A percentile compares a stretch with the other conserved stretches of the same genome.
phyloP scores from a whole-genome alignment of 2,113 vertebrate species.

The Craseonycteris thonglongyai region DNA sequence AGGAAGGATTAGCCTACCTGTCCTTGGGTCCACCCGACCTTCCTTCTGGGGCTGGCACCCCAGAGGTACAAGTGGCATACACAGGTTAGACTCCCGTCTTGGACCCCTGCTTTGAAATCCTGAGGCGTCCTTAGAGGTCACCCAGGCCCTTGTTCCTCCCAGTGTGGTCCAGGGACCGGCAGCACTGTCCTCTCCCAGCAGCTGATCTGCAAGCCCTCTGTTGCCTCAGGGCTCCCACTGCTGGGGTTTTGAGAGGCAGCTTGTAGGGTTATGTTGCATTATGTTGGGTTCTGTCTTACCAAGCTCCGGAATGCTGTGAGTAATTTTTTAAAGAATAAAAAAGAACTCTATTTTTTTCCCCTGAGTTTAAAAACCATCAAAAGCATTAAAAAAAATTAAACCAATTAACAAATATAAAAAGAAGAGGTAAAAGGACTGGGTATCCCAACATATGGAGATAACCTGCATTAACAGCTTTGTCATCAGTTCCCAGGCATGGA shows the following conservation, averaged over 20 bases:
- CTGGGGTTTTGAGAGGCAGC: not conserved
- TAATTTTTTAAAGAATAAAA: not conserved
- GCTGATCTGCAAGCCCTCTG: not conserved
- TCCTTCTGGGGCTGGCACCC: not conserved
- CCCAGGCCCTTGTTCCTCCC: not conserved
- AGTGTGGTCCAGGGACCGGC: not conserved
- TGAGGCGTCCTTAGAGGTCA: not conserved
- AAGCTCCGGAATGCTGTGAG: not conserved
- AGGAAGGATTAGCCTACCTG: not conserved
- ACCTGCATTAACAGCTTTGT: fast-evolving
- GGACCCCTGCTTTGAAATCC: not conserved
- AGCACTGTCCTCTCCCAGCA: not conserved
- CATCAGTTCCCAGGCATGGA: fast-evolving
- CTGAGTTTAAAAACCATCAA: not conserved
- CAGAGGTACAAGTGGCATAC: not conserved
- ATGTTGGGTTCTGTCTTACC: not conserved
- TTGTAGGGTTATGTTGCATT: not conserved
- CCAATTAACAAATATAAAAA: not conserved
- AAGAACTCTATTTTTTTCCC: not conserved
- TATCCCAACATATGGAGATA: fast-evolving
- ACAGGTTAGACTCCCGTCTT: not conserved
- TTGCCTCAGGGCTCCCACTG: not conserved
- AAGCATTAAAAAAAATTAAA: not conserved
- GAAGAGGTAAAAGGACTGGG: not conserved
- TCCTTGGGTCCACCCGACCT: not conserved